Evolutionary conservation across 2,113 vertebrate species (phyloP), one percentile per base, ranked within the genome.

Genomic region (Nothoprocta perdicaria): DNA sequence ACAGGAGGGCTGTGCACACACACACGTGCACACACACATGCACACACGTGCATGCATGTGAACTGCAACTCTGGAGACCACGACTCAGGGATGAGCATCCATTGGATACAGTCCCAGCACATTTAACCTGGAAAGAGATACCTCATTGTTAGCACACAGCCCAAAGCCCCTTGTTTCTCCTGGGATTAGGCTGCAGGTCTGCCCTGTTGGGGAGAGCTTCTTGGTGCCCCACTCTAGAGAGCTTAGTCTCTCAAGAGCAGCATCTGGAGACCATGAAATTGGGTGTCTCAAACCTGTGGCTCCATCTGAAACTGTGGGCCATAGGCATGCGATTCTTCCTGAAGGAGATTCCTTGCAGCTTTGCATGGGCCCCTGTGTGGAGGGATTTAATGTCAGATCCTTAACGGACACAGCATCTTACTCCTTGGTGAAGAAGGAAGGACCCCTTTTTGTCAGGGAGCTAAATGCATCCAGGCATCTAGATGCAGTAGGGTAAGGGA

Each of bases 1-100:
- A 92, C 76, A 27, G 96, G 96, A 95, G 95, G 95, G 94, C 88
- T 92, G 77, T 73, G 45, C 80, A 31, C 38, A 5, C 17, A 6
- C 52, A 61, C 12, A 3, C 48, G 19, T 46, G 14, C 35, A 0
- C 4, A 6, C 19, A 11, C 35, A 0, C 5, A 6, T 15, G 2
- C 71, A 23, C 35, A 66, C 45, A 6, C 2, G 3, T 57, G 41
- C 29, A 13, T 11, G 13, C 15, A 5, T 4, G 77, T 9, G 27
- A 68, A 3, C 6, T 22, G 9, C 10, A 5, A 33, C 27, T 69
- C 67, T 24, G 41, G 76, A 75, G 50, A 4, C 0, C 0, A 14
- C 8, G 29, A n/a, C 17, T 24, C 33, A 21, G 2, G 45, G 40
- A 61, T 0, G 68, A 75, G 40, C 52, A 24, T 66, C 80, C 68